These are phyloP conservation scores for Digitonthophagus gazella DNA, from an alignment of 2,888 invertebrate species.

Conservation along the genomic window DNA sequence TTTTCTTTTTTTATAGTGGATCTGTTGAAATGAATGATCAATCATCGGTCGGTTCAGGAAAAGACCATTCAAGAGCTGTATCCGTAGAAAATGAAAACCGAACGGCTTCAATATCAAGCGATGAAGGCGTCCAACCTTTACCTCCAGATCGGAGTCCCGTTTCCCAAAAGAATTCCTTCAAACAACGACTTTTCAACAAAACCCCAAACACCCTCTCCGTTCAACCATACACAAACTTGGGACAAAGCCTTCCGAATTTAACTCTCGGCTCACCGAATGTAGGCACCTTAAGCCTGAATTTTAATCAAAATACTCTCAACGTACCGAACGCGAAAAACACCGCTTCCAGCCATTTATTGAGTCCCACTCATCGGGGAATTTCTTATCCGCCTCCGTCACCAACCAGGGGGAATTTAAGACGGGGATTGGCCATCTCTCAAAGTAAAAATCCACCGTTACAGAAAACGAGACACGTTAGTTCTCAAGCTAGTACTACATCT, in stretches of 20 bases:
- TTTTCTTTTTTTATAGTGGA: conserved; percentile 52
- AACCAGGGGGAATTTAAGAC: conserved; percentile 62
- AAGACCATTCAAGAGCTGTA: conserved; percentile 56
- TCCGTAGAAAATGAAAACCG: conserved; percentile 63
- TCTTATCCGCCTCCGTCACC: conserved; percentile 84
- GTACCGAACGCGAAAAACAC: conserved; percentile 53
- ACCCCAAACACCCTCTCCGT: conserved; percentile 75
- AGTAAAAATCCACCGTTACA: conserved; percentile 78
- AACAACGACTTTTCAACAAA: conserved; percentile 46
- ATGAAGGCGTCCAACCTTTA: conserved; percentile 57
- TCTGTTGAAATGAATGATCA: conserved; percentile 67
- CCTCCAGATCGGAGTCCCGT: conserved; percentile 52
- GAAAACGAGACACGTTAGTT: conserved; percentile 74
- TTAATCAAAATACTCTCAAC: conserved; percentile 56
- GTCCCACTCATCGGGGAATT: conserved; percentile 67
- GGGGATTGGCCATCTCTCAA: conserved; percentile 70
- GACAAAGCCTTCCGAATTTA: conserved; percentile 80
- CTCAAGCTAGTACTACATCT: conserved; percentile 42
- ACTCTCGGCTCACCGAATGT: conserved; percentile 52
- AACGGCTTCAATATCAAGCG: conserved; percentile 64
- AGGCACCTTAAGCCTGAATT: conserved; percentile 44
- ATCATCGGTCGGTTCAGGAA: conserved; percentile 52
- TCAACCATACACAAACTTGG: conserved; percentile 66
- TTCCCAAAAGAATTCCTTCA: conserved; percentile 48
- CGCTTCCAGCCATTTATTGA: conserved; percentile 47